A percentile compares a stretch with the other conserved stretches of the same genome.
These are phyloP conservation scores for Trichosurus vulpecula DNA, from an alignment of 2,797 vertebrate genomes.

Conservation along the genomic window DNA sequence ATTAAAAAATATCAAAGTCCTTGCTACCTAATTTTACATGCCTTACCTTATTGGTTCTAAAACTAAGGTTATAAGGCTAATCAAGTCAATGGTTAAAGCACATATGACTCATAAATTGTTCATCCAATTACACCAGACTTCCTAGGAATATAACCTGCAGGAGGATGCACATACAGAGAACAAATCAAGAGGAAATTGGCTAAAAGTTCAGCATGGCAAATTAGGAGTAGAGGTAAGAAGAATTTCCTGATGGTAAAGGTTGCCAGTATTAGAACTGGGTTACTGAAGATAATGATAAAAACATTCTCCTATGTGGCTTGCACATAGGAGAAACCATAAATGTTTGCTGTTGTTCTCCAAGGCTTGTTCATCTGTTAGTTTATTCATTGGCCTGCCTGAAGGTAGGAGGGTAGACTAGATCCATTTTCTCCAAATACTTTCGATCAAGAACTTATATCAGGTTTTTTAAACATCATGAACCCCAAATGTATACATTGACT, in stretches of 20 bases:
- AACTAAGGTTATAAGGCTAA: background rate
- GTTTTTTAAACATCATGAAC: background rate
- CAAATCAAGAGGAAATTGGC: background rate
- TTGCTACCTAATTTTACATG: background rate
- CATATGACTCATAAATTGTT: background rate
- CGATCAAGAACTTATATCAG: background rate
- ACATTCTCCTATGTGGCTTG: background rate
- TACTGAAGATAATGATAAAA: background rate
- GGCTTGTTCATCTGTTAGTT: background rate
- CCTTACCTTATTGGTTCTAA: background rate
- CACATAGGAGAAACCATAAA: background rate
- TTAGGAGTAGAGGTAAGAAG: background rate
- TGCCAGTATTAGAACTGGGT: conserved; percentile 7
- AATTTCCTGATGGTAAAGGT: background rate
- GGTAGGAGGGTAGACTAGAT: background rate
- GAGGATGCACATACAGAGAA: background rate
- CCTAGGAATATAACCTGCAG: background rate
- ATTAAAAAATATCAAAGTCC: background rate
- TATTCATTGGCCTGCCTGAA: background rate
- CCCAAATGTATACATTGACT: background rate
- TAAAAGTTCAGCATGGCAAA: background rate
- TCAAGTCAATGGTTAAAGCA: background rate
- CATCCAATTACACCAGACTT: background rate
- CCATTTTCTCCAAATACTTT: background rate
- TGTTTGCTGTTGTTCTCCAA: background rate